phyloP scores from a whole-genome alignment of 2,888 invertebrate species.

The Cistogaster globosa region DNA sequence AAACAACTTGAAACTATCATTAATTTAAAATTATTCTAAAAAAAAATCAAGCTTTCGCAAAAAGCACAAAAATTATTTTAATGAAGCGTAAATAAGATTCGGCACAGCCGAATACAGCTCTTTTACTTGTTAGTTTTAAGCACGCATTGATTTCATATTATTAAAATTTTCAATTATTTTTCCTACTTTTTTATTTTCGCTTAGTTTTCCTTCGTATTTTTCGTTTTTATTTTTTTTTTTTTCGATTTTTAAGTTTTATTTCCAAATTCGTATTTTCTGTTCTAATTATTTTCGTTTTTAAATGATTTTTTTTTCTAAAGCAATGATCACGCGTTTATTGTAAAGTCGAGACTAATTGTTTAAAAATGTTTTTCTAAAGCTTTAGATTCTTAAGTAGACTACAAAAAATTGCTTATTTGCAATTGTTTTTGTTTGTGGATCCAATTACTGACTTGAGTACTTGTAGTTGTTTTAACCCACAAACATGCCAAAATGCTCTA shows the following conservation, averaged over 20 bases:
- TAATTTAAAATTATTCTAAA: too few species aligned
- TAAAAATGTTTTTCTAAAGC: slow-evolving; percentile 44
- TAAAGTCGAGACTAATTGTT: slow-evolving; percentile 71
- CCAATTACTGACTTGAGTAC: slow-evolving; percentile 41
- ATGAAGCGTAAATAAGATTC: too few species aligned
- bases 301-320: slow-evolving; percentile 33
- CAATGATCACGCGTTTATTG: slow-evolving; percentile 68
- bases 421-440: slow-evolving; percentile 39
- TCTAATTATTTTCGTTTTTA: slow-evolving; percentile 42
- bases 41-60: too few species aligned
- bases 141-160: too few species aligned
- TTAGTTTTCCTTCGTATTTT: slow-evolving; percentile 14
- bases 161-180: background rate
- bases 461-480: slow-evolving; percentile 35
- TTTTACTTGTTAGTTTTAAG: too few species aligned
- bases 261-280: slow-evolving; percentile 44
- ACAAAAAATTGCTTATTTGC: slow-evolving; percentile 14
- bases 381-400: slow-evolving; percentile 52
- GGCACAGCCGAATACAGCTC: too few species aligned
- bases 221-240: slow-evolving; percentile 10
- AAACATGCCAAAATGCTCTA: background rate
- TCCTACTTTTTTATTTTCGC: background rate
- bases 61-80: too few species aligned
- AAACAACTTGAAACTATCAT: too few species aligned
- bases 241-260: slow-evolving; percentile 1